A percentile compares a stretch with the other conserved stretches of the same genome.
These are phyloP conservation scores for Dendrolimus kikuchii DNA, from an alignment of 1,140 invertebrate genomes.

Conservation along the genomic window DNA sequence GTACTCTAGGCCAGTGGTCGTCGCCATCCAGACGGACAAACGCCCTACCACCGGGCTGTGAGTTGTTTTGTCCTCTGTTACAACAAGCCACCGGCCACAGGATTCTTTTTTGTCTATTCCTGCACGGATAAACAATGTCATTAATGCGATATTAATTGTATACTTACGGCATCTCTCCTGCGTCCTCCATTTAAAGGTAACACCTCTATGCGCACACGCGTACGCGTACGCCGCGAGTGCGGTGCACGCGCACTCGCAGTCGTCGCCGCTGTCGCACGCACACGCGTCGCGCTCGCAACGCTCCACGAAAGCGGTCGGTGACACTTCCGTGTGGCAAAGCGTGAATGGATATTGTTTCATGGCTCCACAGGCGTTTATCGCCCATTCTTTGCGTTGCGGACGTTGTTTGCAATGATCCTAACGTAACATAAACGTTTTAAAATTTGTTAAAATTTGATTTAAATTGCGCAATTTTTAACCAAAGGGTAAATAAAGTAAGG, in stretches of 20 bases:
- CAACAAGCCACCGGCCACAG: no score
- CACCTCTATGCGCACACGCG: slow-evolving; percentile 81
- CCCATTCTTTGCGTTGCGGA: slow-evolving; percentile 85
- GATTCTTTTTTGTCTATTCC: no score
- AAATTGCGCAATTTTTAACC: no score
- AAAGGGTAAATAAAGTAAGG: no score
- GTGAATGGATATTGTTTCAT: slow-evolving; percentile 83
- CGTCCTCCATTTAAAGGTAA: slow-evolving; percentile 85
- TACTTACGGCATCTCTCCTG: slow-evolving; percentile 87
- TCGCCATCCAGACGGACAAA: no score
- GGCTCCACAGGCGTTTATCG: slow-evolving; percentile 80
- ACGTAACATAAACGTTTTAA: neutral
- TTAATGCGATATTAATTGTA: no score
- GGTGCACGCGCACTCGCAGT: slow-evolving; percentile 92
- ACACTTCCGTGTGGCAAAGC: slow-evolving; percentile 85
- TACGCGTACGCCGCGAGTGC: slow-evolving; percentile 89
- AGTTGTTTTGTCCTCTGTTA: no score
- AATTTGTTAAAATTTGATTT: no score
- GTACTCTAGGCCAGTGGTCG: no score
- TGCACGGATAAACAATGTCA: no score
- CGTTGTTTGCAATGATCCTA: slow-evolving; percentile 82
- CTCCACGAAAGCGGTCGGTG: slow-evolving; percentile 77
- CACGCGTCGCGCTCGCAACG: slow-evolving; percentile 88
- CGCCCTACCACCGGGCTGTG: no score
- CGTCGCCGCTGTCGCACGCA: slow-evolving; percentile 90